Conservation (phyloP, 1,140 invertebrate genomes). For the Antheraea pernyi region DNA sequence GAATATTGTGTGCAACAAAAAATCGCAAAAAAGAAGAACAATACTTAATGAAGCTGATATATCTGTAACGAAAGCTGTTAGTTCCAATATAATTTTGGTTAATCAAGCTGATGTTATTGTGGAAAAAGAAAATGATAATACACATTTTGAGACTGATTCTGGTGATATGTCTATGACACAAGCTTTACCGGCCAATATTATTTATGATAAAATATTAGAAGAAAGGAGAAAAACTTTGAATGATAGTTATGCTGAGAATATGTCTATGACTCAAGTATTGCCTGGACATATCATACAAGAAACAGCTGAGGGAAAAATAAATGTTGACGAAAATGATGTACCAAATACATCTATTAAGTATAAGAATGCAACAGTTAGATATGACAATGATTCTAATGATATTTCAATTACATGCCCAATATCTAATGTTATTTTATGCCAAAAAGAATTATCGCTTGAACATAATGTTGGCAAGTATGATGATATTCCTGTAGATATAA, state of each 20-base stretch:
- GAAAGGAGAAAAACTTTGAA: constrained; percentile 5
- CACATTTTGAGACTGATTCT: constrained; percentile 19
- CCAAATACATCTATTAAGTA: constrained; percentile 21
- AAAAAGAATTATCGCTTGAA: background rate
- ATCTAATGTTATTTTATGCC: background rate
- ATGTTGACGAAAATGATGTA: constrained; percentile 16
- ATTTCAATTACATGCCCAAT: background rate
- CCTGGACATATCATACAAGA: background rate
- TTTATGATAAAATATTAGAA: constrained; percentile 9
- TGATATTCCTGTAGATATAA: background rate
- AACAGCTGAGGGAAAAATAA: constrained; percentile 10
- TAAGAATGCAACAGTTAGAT: background rate
- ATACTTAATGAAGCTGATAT: constrained; percentile 29
- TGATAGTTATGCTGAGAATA: constrained; percentile 11
- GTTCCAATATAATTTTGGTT: constrained; percentile 5
- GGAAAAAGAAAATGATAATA: constrained; percentile 20
- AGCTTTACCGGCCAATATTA: constrained; percentile 15
- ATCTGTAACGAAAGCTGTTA: constrained; percentile 32
- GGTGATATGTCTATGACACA: constrained; percentile 30
- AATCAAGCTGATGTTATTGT: background rate
- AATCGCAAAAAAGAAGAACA: constrained; percentile 25
- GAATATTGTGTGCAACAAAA: constrained; percentile 1
- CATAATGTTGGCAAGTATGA: background rate
- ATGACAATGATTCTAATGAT: background rate
- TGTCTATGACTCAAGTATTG: constrained; percentile 14